Evolutionary conservation across 2,888 invertebrate genomes (phyloP).

Genomic region (Podotricha telesiphe): DNA sequence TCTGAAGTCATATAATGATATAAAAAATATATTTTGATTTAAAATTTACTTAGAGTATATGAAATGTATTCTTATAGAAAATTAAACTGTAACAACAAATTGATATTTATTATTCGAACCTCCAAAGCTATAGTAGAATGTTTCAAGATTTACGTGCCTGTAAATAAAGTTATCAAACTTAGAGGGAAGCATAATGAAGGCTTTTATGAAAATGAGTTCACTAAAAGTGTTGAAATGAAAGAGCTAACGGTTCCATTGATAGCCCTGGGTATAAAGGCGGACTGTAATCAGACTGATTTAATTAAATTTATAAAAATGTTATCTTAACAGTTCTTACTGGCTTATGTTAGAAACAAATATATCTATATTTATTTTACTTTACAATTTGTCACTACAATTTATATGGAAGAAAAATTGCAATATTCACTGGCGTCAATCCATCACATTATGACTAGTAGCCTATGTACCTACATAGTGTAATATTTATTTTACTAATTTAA

Average conservation of each 20-base stretch:
- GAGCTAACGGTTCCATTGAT: conserved; percentile 27
- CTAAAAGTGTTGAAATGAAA: conserved; percentile 24
- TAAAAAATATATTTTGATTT: background rate
- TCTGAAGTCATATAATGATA: background rate
- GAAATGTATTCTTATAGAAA: background rate
- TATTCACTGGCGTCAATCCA: too few relatives aligned
- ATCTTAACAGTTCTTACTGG: background rate
- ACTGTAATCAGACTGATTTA: conserved; percentile 22
- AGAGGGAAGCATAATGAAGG: conserved; percentile 25
- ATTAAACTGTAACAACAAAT: background rate
- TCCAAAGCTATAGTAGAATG: conserved; percentile 15
- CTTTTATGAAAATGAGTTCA: conserved; percentile 25
- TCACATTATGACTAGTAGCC: too few relatives aligned
- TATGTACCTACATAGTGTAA: too few relatives aligned
- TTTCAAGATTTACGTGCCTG: conserved; percentile 23
- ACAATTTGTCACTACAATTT: too few relatives aligned
- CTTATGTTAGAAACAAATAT: background rate
- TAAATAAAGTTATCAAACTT: conserved; percentile 28
- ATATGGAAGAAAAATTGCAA: too few relatives aligned
- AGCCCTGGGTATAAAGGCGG: conserved; percentile 14
- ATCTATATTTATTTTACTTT: background rate
- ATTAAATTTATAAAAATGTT: conserved; percentile 25
- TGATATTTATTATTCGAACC: conserved; percentile 13
- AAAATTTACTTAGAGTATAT: background rate
- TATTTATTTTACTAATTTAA: too few relatives aligned